Evolutionary conservation across 2,888 invertebrate genomes (phyloP).

Genomic region (Eupithecia inturbata): DNA sequence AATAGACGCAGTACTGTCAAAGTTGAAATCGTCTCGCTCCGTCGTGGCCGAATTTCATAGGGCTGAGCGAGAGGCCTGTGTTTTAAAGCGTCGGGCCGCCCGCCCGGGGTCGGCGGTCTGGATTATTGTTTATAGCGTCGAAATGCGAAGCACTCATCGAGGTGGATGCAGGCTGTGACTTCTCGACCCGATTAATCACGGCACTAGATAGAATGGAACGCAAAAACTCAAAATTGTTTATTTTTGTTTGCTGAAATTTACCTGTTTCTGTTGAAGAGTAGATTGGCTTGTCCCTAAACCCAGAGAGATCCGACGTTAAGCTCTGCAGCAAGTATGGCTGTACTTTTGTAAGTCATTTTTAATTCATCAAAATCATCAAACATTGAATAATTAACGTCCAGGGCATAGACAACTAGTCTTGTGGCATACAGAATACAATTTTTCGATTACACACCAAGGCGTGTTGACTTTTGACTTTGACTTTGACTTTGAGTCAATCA

Average conservation of each 20-base stretch:
- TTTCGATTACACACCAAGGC: no score
- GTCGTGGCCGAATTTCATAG: slow-evolving; percentile 50
- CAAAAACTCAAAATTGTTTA: slow-evolving; percentile 20
- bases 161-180: slow-evolving; percentile 77
- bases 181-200: slow-evolving; percentile 76
- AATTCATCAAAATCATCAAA: neutral
- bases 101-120: slow-evolving; percentile 69
- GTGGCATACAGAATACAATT: no score
- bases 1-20: slow-evolving; percentile 73
- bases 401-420: no score
- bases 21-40: slow-evolving; percentile 67
- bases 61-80: slow-evolving; percentile 64
- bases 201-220: slow-evolving; percentile 48
- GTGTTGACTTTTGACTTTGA: no score
- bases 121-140: slow-evolving; percentile 81
- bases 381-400: neutral
- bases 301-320: neutral
- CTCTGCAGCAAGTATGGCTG: neutral
- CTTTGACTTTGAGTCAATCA: no score
- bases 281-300: neutral
- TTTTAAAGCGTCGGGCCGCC: slow-evolving; percentile 61
- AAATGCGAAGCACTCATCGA: slow-evolving; percentile 80
- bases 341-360: neutral
- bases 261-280: slow-evolving; percentile 11
- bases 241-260: slow-evolving; percentile 11